These are phyloP conservation scores for Bilobella aurantiaca DNA, from an alignment of 1,140 invertebrate genomes.

Conservation along the genomic window DNA sequence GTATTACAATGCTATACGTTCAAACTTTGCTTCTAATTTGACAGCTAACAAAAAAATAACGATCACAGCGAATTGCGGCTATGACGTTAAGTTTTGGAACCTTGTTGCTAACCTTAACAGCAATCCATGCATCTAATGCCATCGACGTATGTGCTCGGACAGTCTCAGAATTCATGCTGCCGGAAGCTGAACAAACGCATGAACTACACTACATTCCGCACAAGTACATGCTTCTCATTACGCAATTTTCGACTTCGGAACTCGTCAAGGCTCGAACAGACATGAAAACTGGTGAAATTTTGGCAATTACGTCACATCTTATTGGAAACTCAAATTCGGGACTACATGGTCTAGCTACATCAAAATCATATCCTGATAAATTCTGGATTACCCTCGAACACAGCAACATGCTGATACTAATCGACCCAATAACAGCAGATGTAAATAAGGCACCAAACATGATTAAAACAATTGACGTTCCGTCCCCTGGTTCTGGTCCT, in stretches of 20 bases:
- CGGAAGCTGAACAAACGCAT: neutral
- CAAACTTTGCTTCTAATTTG: no score
- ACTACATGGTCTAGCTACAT: neutral
- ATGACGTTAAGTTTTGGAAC: no score
- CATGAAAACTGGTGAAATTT: neutral
- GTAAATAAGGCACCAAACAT: neutral
- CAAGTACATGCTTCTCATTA: neutral
- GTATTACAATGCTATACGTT: no score
- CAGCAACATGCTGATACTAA: neutral
- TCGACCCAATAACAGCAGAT: neutral
- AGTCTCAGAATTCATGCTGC: neutral
- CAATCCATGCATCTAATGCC: no score
- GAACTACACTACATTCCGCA: neutral
- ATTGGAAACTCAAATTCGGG: neutral
- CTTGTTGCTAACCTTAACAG: no score
- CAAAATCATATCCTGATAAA: neutral
- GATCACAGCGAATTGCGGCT: no score
- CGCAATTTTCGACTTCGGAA: neutral
- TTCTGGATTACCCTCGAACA: neutral
- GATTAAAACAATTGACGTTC: neutral
- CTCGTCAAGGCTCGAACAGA: neutral
- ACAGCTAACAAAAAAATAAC: no score
- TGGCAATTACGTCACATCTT: neutral
- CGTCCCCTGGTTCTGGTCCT: neutral
- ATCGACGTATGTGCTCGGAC: neutral